These are phyloP conservation scores for Vireo griseus DNA, from an alignment of 2,797 vertebrate genomes.

Conservation along the genomic window DNA sequence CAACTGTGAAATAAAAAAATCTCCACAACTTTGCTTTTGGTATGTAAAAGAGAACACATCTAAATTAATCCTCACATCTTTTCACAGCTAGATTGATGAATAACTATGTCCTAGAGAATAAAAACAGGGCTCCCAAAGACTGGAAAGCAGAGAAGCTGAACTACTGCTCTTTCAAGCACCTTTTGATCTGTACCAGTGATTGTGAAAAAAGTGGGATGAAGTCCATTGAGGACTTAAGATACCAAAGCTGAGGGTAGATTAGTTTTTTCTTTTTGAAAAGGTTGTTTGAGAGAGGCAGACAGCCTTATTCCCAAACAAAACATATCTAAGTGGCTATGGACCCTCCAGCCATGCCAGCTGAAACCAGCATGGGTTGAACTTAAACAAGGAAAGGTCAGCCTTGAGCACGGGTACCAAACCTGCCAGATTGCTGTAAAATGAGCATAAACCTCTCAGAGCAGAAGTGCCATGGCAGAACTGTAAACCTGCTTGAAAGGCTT, in stretches of 20 bases:
- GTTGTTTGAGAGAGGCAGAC: not conserved
- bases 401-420: not conserved
- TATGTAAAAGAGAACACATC: not conserved
- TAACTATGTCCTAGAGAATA: not conserved
- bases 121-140: not conserved
- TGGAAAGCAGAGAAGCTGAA: not conserved
- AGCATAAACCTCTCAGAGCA: not conserved
- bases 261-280: not conserved
- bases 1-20: not conserved
- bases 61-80: not conserved
- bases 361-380: not conserved
- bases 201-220: not conserved
- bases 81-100: not conserved
- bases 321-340: not conserved
- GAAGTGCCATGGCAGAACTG: not conserved
- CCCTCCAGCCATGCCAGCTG: not conserved
- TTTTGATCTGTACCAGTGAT: not conserved
- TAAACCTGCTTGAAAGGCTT: not conserved
- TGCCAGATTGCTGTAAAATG: not conserved
- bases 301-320: not conserved
- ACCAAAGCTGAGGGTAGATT: not conserved
- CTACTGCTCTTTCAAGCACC: not conserved
- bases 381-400: not conserved
- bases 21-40: not conserved
- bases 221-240: not conserved